Evolutionary conservation across 2,888 invertebrate genomes (phyloP).

Genomic region (Caenorhabditis sulstoni): DNA sequence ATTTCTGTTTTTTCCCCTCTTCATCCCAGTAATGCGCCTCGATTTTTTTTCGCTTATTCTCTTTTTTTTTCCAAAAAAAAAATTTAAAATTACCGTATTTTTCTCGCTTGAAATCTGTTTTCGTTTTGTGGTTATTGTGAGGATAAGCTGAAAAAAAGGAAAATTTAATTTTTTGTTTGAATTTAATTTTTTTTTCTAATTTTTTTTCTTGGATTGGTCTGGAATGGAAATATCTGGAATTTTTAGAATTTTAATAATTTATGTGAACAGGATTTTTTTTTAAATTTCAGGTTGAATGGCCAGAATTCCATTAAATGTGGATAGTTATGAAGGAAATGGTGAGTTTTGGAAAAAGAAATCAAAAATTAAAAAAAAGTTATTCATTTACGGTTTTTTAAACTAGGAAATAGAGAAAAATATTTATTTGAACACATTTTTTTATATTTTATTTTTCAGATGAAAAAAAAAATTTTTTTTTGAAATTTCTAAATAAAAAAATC

Average conservation of each 20-base stretch:
- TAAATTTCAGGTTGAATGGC: conserved; percentile 23
- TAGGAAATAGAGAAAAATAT: no score
- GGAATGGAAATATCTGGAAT: no score
- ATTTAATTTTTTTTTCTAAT: no score
- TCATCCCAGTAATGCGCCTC: background rate
- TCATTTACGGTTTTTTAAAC: no score
- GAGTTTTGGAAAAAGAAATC: background rate
- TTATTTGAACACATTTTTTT: no score
- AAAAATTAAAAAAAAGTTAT: no score
- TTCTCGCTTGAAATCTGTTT: background rate
- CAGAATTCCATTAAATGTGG: conserved; percentile 36
- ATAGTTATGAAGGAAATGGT: conserved; percentile 50
- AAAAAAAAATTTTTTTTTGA: conserved; percentile 3
- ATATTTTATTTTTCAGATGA: background rate
- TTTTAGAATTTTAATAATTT: background rate
- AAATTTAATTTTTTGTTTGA: no score
- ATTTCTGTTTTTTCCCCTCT: background rate
- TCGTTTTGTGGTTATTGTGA: no score
- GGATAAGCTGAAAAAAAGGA: no score
- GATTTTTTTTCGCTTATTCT: conserved; percentile 8
- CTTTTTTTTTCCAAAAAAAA: background rate
- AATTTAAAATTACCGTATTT: background rate
- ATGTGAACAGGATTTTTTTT: no score
- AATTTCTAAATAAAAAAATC: background rate
- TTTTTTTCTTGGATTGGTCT: no score